Evolutionary conservation across 2,797 vertebrate species (phyloP).

Genomic region (Coilia nasus): DNA sequence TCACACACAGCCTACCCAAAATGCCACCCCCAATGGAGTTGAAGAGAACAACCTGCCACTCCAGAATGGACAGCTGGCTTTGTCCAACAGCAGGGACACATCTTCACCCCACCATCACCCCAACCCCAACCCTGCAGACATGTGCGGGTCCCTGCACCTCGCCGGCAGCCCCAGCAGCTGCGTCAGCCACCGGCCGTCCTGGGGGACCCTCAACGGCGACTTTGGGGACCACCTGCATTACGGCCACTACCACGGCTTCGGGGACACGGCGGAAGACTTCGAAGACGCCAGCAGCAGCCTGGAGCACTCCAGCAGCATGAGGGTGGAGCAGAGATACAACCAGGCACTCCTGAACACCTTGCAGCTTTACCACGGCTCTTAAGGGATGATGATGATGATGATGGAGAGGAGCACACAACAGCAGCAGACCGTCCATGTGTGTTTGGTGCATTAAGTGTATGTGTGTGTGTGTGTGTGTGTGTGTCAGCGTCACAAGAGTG

Average conservation of each 20-base stretch:
- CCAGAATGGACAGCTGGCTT: slow-evolving; percentile 53
- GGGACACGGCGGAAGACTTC: slow-evolving; percentile 94
- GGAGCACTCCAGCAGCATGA: slow-evolving; percentile 75
- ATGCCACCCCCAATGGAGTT: slow-evolving; percentile 67
- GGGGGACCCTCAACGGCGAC: slow-evolving; percentile 66
- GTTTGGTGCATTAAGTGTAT: not conserved
- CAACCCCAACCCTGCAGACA: slow-evolving; percentile 57
- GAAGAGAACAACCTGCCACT: slow-evolving; percentile 62
- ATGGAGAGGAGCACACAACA: not conserved
- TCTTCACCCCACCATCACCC: not conserved
- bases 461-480: not conserved
- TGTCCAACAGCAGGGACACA: not conserved
- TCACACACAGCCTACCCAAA: slow-evolving; percentile 74
- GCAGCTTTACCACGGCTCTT: slow-evolving; percentile 84
- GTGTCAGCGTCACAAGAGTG: not conserved
- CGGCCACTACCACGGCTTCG: slow-evolving; percentile 93
- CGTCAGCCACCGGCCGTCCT: slow-evolving; percentile 74
- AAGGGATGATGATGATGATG: slow-evolving; percentile 40
- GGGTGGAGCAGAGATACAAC: slow-evolving; percentile 73
- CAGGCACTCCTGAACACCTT: slow-evolving; percentile 73
- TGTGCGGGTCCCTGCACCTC: slow-evolving; percentile 90
- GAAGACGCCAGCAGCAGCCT: slow-evolving; percentile 74
- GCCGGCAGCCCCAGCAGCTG: slow-evolving; percentile 83
- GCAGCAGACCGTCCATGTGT: not conserved
- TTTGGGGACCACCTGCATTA: slow-evolving; percentile 82